Evolutionary conservation across 2,888 invertebrate species (phyloP).

Genomic region (Gortyna flavago): DNA sequence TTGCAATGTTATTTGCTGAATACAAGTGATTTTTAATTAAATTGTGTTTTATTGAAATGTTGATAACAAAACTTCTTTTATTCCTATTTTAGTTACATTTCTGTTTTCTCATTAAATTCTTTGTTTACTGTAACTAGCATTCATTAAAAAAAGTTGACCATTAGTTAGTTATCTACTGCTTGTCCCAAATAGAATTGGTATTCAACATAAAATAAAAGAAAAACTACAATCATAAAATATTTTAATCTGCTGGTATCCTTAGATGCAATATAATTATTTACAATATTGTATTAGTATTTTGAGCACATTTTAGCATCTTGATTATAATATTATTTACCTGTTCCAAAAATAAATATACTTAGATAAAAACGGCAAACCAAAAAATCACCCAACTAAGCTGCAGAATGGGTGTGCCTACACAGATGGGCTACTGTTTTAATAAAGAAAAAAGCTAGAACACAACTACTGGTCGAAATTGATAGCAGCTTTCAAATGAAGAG

Average conservation of each 20-base stretch:
- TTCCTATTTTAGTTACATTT: not conserved
- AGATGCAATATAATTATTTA: slow-evolving; percentile 9
- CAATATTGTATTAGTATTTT: slow-evolving; percentile 28
- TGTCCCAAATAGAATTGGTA: not conserved
- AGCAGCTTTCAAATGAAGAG: not conserved
- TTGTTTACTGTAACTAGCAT: not conserved
- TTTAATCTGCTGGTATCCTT: slow-evolving; percentile 26
- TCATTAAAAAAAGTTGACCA: not conserved
- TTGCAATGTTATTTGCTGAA: slow-evolving; percentile 73
- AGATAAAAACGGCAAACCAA: not conserved
- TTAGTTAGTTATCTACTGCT: not conserved
- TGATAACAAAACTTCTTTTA: slow-evolving; percentile 4
- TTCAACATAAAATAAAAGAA: slow-evolving; percentile 21
- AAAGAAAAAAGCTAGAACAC: not conserved
- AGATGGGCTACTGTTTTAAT: not conserved
- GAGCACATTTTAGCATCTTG: slow-evolving; percentile 16
- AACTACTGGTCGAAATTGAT: not conserved
- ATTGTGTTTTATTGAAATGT: slow-evolving; percentile 55
- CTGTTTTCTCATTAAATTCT: not conserved
- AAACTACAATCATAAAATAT: slow-evolving; percentile 20
- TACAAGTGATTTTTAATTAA: slow-evolving; percentile 74
- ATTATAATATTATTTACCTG: slow-evolving; percentile 12
- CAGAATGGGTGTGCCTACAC: not conserved
- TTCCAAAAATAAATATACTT: not conserved
- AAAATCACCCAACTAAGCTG: not conserved